Conservation (phyloP, 1,140 invertebrate genomes). For the Ostrea edulis region DNA sequence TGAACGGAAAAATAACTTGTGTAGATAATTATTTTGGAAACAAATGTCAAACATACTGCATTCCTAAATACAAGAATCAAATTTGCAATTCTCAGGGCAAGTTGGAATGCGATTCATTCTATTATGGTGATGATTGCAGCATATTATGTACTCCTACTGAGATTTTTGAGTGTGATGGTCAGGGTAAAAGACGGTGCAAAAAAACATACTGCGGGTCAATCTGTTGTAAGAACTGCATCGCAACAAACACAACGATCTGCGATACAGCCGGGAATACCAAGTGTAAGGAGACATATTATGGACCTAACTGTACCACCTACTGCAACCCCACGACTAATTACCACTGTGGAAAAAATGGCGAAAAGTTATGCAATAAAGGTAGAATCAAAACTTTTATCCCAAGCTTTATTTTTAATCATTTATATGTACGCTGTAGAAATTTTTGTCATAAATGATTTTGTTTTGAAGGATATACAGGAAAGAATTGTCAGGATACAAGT, state of each 20-base stretch:
- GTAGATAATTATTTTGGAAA: neutral
- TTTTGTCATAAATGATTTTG: neutral
- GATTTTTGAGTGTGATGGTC: neutral
- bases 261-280: neutral
- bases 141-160: neutral
- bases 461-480: slow-evolving; percentile 9
- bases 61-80: neutral
- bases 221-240: slow-evolving; percentile 21
- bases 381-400: neutral
- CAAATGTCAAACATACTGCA: neutral
- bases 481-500: neutral
- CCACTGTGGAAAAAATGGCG: neutral
- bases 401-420: no score
- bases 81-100: neutral
- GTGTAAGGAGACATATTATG: slow-evolving; percentile 28
- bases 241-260: slow-evolving; percentile 4
- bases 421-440: neutral
- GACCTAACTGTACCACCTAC: slow-evolving; percentile 1
- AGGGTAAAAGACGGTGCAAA: neutral
- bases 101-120: neutral
- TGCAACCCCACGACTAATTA: neutral
- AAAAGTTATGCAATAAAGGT: slow-evolving; percentile 4
- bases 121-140: neutral
- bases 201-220: neutral
- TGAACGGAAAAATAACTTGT: slow-evolving; percentile 20